Evolutionary conservation across 2,888 invertebrate genomes (phyloP), one percentile per base, ranked within the genome.

Genomic region (Scaptomyza cyrtandrae): DNA sequence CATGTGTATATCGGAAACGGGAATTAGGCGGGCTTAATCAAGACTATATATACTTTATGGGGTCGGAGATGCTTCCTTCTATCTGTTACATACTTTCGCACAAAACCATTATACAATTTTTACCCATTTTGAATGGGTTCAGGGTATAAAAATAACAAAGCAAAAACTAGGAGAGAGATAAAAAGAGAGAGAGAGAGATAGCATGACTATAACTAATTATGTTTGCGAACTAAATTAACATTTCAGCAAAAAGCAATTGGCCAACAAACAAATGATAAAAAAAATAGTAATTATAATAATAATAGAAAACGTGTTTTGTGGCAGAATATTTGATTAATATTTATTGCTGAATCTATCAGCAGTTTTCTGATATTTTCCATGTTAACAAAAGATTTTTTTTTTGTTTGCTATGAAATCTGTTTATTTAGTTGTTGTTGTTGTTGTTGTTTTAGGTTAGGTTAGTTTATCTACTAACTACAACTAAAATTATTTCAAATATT

Each of bases 151-250:
- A n/a, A n/a, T n/a, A n/a, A n/a, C n/a, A n/a, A n/a, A n/a, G n/a
- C 24, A 24, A 24, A 24, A 24, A 24, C 24, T 19, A 19, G 19
- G 19, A 19, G 19, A 19, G 19, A 19, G 19, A 19, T 0, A 37
- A 5, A 37, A 6, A 60, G 29, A 4, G 9, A 14, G n/a, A 7
- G 6, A 13, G 13, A 16, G 9, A 14, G 6, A 14, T 1, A 11
- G 14, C 1, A 5, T 1, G n/a, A 35, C 29, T 43, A 54, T 29
- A 53, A 60, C 49, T 60, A 60, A 67, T 68, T 67, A 50, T 50
- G 45, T 61, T 55, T 49, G 41, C 52, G 29, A 16, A 41, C 50
- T 14, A 55, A 61, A 54, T 61, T 52, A 55, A 37, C 56, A 68
- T 56, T 52, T 52, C 27, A 68, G 27, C 41, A 45, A n/a, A 45